Evolutionary conservation across 2,113 vertebrate species (phyloP), one percentile per base, ranked within the genome.

Genomic region (Monopterus albus): DNA sequence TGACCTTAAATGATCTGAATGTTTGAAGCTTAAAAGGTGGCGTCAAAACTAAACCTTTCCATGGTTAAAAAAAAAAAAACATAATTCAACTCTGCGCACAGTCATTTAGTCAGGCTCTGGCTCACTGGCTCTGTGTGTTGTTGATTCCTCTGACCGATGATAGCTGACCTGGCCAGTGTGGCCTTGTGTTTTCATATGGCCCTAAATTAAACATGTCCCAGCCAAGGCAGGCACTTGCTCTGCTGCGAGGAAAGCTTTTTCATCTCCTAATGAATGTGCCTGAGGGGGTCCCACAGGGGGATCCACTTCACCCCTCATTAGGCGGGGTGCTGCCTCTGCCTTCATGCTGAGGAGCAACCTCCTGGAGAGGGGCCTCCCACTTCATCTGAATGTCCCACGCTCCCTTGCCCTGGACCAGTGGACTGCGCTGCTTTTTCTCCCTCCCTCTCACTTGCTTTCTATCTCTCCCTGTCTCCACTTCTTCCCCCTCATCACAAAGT

Each of bases 231-330:
- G 71, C 74, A 78, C 85, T 82, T 84, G 84, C 87, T 85, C 81
- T 80, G 85, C 91, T 86, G 70, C 84, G 49, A 92, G 92, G 93
- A 92, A 91, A 33, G 23, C 85, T 88, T 91, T 92, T 94, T 94
- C 90, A 94, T 94, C 91, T 93, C 82, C 84, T 93, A 93, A 94
- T 94, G 92, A 94, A 91, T 89, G 89, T 91, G 93, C 92, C 92
- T 85, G 84, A 88, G 91, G 93, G 91, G 84, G 86, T 92, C 91
- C 87, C 91, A 80, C 83, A 77, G 89, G 91, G 91, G 86, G 85
- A 88, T 83, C 77, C 82, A 81, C 88, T 93, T 93, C 92, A 92
- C 88, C 92, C 91, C 90, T 93, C 91, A 94, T 94, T 94, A 94
- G 85, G 75, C 81, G 50, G 84, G 87, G 86, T 77, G 81, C 86